Conservation (phyloP, 2,797 vertebrate species). For the Sylvilagus floridanus region DNA sequence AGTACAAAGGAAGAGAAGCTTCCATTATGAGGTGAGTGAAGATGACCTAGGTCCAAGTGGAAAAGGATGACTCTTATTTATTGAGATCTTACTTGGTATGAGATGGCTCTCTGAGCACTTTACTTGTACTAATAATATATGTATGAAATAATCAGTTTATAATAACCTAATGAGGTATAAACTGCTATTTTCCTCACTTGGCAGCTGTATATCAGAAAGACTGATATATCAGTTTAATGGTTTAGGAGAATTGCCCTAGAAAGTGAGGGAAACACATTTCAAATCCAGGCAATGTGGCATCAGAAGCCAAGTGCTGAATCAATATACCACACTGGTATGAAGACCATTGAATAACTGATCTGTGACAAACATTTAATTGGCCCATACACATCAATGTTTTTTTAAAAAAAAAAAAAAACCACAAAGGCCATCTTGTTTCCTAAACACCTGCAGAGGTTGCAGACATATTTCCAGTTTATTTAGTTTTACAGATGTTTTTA, state of each 20-base stretch:
- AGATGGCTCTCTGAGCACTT: background rate
- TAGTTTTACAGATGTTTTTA: slow-evolving; percentile 2
- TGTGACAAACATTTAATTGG: slow-evolving; percentile 5
- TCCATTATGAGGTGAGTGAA: background rate
- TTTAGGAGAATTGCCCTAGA: background rate
- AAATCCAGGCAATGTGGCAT: background rate
- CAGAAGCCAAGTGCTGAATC: slow-evolving; percentile 5
- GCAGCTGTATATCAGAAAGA: background rate
- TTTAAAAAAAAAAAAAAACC: background rate
- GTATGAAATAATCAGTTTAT: slow-evolving; percentile 22
- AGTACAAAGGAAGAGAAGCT: background rate
- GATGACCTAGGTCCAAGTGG: background rate
- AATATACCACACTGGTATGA: background rate
- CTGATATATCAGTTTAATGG: background rate
- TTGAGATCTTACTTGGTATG: background rate
- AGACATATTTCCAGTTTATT: background rate
- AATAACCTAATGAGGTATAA: background rate
- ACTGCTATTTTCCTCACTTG: background rate
- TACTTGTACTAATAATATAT: background rate
- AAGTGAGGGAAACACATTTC: slow-evolving; percentile 25
- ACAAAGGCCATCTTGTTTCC: background rate
- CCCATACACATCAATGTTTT: background rate
- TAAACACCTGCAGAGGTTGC: background rate
- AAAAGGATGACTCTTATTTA: background rate
- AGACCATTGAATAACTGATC: background rate